Conservation (phyloP, 2,797 vertebrate genomes). For the Nyctalus aviator region DNA sequence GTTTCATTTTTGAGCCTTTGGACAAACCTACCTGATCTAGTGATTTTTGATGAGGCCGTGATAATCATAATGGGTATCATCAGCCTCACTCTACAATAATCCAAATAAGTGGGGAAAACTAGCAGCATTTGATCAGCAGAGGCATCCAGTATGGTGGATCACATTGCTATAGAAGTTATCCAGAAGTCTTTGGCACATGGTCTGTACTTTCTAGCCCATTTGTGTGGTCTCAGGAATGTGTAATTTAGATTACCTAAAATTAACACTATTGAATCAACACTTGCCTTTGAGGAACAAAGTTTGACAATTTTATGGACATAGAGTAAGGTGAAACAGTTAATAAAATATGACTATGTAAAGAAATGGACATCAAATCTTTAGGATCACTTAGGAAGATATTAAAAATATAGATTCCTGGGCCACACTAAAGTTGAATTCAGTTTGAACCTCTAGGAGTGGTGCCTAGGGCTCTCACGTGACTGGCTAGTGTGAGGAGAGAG, state of each 20-base stretch:
- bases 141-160: rapidly evolving
- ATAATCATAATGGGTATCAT: background rate
- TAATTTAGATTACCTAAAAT: background rate
- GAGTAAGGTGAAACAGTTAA: background rate
- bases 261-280: slow-evolving; percentile 23
- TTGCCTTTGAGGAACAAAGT: background rate
- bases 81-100: background rate
- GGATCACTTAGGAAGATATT: background rate
- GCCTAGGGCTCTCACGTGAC: background rate
- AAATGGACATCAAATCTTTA: background rate
- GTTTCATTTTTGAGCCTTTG: background rate
- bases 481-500: background rate
- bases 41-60: background rate
- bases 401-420: background rate
- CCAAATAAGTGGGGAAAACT: background rate
- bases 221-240: background rate
- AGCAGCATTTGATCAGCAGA: background rate
- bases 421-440: background rate
- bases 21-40: background rate
- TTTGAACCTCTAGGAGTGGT: background rate
- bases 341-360: background rate
- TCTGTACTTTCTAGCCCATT: background rate
- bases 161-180: background rate
- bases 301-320: background rate
- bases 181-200: background rate